Evolutionary conservation across 2,797 vertebrate genomes (phyloP).

Genomic region (Cirrhinus molitorella): DNA sequence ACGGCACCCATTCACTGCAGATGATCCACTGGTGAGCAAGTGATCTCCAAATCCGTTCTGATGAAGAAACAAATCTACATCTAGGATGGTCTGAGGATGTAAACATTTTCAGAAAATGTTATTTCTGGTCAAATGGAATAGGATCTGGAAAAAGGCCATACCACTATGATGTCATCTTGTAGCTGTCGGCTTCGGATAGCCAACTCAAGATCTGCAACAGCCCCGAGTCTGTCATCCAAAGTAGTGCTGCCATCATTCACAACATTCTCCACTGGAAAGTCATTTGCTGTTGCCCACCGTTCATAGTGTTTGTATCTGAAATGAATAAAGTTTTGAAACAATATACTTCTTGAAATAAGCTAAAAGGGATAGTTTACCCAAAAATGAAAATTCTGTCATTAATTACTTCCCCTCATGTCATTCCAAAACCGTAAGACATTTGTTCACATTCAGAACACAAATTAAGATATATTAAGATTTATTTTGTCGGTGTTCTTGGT

Average conservation of each 20-base stretch:
- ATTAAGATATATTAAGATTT: too few species aligned
- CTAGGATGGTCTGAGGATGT: background rate
- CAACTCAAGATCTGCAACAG: conserved; percentile 82
- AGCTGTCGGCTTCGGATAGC: conserved; percentile 80
- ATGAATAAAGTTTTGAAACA: background rate
- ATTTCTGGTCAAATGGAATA: background rate
- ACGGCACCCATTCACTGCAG: background rate
- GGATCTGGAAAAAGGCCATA: conserved; percentile 59
- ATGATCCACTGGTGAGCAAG: background rate
- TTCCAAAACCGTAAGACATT: too few species aligned
- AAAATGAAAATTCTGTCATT: too few species aligned
- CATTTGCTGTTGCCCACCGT: conserved; percentile 88
- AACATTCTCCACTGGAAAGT: conserved; percentile 84
- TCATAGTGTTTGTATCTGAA: conserved; percentile 85
- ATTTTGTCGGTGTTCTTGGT: too few species aligned
- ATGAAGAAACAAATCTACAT: background rate
- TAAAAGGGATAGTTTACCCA: too few species aligned
- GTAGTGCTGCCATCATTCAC: conserved; percentile 86
- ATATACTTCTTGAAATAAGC: background rate
- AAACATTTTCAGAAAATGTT: background rate
- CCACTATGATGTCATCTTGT: conserved; percentile 83
- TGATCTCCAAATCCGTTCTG: background rate
- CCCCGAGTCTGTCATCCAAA: conserved; percentile 78
- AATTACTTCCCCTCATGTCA: too few species aligned
- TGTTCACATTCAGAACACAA: too few species aligned